Evolutionary conservation across 2,797 vertebrate genomes (phyloP).

Genomic region (Argentina silus): DNA sequence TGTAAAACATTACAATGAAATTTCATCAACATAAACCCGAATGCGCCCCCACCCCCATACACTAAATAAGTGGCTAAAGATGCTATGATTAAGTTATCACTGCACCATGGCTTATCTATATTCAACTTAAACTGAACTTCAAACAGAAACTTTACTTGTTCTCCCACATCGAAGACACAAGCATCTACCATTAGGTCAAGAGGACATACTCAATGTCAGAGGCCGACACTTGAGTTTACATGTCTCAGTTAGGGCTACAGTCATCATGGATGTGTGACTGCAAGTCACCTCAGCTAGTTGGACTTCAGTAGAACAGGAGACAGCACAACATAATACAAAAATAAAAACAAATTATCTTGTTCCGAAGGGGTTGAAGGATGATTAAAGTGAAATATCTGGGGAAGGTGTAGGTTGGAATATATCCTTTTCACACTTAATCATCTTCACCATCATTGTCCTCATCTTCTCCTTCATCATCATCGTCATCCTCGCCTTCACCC

Average conservation of each 20-base stretch:
- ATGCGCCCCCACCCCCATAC: no score
- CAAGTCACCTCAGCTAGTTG: slow-evolving; percentile 13
- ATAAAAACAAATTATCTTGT: slow-evolving; percentile 53
- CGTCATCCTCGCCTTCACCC: slow-evolving; percentile 97
- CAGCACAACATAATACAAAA: slow-evolving; percentile 49
- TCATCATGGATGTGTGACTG: no score
- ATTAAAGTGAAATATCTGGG: slow-evolving; percentile 69
- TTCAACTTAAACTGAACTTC: slow-evolving; percentile 68
- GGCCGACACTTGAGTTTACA: slow-evolving; percentile 60
- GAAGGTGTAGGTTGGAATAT: slow-evolving; percentile 69
- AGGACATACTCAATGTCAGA: slow-evolving; percentile 66
- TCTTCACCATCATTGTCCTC: slow-evolving; percentile 98
- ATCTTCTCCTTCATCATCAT: slow-evolving; percentile 95
- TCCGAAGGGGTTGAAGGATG: slow-evolving; percentile 55
- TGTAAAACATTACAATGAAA: no score
- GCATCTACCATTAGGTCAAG: no score
- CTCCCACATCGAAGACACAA: no score
- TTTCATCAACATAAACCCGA: no score
- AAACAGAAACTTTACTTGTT: slow-evolving; percentile 64
- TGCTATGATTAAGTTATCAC: slow-evolving; percentile 76
- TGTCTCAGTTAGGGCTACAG: slow-evolving; percentile 14
- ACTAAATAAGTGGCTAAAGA: slow-evolving; percentile 62
- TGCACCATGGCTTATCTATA: slow-evolving; percentile 76
- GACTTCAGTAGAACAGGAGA: slow-evolving; percentile 51
- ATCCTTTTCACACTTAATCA: slow-evolving; percentile 86